phyloP scores from a whole-genome alignment of 2,888 invertebrate species.

The Sphaeridia pumilis region DNA sequence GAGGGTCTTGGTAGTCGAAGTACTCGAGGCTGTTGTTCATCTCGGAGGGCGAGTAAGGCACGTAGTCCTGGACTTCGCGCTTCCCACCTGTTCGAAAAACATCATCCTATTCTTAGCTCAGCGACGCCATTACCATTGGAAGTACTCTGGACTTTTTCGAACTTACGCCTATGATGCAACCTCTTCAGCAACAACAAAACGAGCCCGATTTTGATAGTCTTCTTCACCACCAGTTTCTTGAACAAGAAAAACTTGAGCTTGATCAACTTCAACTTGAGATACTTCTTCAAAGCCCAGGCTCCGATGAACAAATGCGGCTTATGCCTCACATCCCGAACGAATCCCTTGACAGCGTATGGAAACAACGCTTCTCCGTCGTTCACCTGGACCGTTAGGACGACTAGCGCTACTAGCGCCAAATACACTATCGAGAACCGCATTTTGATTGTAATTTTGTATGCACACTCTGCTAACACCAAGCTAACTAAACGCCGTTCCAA shows the following conservation, averaged over 20 bases:
- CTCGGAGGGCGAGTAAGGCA: conserved; percentile 7
- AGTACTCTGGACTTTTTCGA: neutral
- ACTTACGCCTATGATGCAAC: conserved; percentile 10
- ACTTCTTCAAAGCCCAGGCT: conserved; percentile 32
- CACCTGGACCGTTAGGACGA: conserved; percentile 12
- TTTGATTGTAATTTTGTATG: too few species aligned
- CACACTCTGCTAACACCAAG: too few species aligned
- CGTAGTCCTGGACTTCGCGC: conserved; percentile 10
- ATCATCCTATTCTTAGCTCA: neutral
- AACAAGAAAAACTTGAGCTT: conserved; percentile 30
- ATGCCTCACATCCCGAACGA: conserved; percentile 27
- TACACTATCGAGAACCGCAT: conserved; percentile 7
- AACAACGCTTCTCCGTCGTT: conserved; percentile 24
- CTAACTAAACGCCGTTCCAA: too few species aligned
- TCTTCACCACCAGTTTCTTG: conserved; percentile 29
- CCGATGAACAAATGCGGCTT: conserved; percentile 30
- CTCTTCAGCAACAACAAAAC: conserved; percentile 8
- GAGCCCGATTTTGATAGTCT: conserved; percentile 7
- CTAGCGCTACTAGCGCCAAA: conserved; percentile 2
- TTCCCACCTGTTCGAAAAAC: conserved; percentile 3
- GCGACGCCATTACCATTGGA: neutral
- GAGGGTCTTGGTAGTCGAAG: conserved; percentile 18
- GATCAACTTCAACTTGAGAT: conserved; percentile 28
- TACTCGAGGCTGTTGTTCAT: conserved; percentile 10
- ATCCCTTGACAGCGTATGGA: conserved; percentile 32